Evolutionary conservation across 2,113 vertebrate genomes (phyloP), one percentile per base, ranked within the genome.

Genomic region (Etia nguti): DNA sequence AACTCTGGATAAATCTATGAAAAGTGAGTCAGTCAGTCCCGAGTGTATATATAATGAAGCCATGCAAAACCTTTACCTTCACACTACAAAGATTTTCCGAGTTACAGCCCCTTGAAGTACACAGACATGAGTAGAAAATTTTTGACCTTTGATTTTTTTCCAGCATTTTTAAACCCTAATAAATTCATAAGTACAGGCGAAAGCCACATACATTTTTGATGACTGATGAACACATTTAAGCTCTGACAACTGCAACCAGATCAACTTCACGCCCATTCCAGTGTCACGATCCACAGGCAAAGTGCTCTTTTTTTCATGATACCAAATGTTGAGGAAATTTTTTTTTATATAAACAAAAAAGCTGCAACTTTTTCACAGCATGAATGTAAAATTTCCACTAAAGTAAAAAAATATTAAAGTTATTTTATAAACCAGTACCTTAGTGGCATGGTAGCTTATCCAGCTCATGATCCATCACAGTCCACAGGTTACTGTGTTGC

Each of bases 151-250:
- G 13, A 46, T 24, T 70, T 43, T 68, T 0, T 0, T 2, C 22
- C 38, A 4, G 24, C 26, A n/a, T 31, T 77, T 75, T 77, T 77
- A 50, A 77, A 31, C 70, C 24, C 70, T 75, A 43, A 75, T 29
- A 50, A 50, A 29, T 20, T 50, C 13, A 18, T 31, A 20, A 7
- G 43, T 77, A 31, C 24, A 31, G 43, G 43, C 20, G 6, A 50
- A 50, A 29, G 16, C 29, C 29, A 50, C 43, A 48, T 31, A 3
- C 43, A 50, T 50, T 77, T 50, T 77, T 48, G 16, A 31, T 26
- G 70, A 48, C 10, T n/a, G 24, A 50, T 2, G 18, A 77, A 75
- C 43, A 20, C 6, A 31, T 4, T 77, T 50, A 20, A 31, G 24
- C 16, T 73, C 38, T 73, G 22, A 73, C 68, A 43, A 46, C 38